phyloP scores from a whole-genome alignment of 1,140 invertebrate species.

The Drosophila jambulina region DNA sequence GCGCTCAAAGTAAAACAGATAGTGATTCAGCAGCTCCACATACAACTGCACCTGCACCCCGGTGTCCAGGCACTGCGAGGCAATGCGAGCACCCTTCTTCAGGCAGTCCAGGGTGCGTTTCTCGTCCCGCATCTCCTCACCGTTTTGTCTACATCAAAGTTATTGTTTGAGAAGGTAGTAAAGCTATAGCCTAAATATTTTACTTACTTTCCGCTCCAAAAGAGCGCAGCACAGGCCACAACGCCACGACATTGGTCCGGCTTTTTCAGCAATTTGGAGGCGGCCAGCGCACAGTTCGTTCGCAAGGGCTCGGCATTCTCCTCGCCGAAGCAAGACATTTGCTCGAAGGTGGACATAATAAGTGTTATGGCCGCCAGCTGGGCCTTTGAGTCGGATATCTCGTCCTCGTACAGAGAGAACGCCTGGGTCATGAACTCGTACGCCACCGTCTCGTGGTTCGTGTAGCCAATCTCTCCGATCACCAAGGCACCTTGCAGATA shows the following conservation, averaged over 20 bases:
- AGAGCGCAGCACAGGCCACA: slow-evolving; percentile 96
- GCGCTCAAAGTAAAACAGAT: slow-evolving; percentile 97
- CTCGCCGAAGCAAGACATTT: slow-evolving; percentile 96
- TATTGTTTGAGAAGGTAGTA: background rate
- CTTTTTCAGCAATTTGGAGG: slow-evolving; percentile 98
- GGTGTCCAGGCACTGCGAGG: slow-evolving; percentile 98
- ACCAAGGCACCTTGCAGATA: slow-evolving; percentile 98
- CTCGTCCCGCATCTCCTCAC: slow-evolving; percentile 91
- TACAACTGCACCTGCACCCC: slow-evolving; percentile 98
- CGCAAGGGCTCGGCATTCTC: slow-evolving; percentile 99
- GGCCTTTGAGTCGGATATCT: slow-evolving; percentile 98
- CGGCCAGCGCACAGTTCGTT: slow-evolving; percentile 97
- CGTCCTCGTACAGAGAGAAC: slow-evolving; percentile 99
- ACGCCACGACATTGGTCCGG: slow-evolving; percentile 98
- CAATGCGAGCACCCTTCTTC: slow-evolving; percentile 97
- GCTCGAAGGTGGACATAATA: slow-evolving; percentile 97
- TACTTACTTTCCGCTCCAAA: slow-evolving; percentile 95
- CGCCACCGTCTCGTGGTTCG: slow-evolving; percentile 97
- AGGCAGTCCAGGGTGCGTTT: slow-evolving; percentile 97
- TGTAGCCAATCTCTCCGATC: slow-evolving; percentile 96
- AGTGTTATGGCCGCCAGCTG: slow-evolving; percentile 98
- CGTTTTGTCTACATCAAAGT: slow-evolving; percentile 86
- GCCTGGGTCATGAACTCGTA: slow-evolving; percentile 99
- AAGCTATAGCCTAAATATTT: accelerated
- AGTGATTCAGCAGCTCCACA: slow-evolving; percentile 97